Conservation (phyloP, 2,797 vertebrate genomes). For the Acomys russatus region DNA sequence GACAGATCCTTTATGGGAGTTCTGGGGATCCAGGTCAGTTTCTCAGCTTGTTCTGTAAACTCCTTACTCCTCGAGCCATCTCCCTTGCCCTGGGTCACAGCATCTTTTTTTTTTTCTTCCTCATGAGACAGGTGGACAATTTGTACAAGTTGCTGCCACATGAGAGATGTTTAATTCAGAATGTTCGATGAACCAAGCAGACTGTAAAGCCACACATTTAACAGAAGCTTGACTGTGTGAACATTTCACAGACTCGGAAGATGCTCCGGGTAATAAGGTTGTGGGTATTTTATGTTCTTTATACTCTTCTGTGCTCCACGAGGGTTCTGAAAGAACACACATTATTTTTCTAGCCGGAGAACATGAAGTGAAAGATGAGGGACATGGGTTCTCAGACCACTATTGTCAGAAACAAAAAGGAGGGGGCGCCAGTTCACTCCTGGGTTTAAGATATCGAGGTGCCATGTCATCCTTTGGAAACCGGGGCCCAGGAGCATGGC, state of each 20-base stretch:
- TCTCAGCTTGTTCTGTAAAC: neutral
- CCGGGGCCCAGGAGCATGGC: accelerated
- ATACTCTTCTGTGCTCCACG: neutral
- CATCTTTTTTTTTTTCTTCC: neutral
- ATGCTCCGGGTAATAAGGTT: neutral
- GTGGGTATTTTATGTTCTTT: neutral
- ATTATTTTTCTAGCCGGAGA: constrained; percentile 11
- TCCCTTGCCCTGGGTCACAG: accelerated
- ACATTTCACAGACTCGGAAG: neutral
- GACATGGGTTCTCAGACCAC: neutral
- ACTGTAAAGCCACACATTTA: neutral
- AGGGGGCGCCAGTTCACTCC: neutral
- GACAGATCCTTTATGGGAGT: neutral
- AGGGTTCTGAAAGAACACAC: neutral
- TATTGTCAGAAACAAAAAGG: neutral
- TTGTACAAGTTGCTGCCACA: neutral
- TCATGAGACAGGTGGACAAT: neutral
- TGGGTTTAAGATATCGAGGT: neutral
- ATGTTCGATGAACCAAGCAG: neutral
- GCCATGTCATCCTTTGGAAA: neutral
- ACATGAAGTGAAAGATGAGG: constrained; percentile 4
- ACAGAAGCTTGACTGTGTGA: neutral
- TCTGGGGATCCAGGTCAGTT: neutral
- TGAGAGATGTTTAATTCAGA: neutral
- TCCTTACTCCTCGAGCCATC: accelerated